Conservation (phyloP, 2,797 vertebrate species). For the Neostethus bicornis region DNA sequence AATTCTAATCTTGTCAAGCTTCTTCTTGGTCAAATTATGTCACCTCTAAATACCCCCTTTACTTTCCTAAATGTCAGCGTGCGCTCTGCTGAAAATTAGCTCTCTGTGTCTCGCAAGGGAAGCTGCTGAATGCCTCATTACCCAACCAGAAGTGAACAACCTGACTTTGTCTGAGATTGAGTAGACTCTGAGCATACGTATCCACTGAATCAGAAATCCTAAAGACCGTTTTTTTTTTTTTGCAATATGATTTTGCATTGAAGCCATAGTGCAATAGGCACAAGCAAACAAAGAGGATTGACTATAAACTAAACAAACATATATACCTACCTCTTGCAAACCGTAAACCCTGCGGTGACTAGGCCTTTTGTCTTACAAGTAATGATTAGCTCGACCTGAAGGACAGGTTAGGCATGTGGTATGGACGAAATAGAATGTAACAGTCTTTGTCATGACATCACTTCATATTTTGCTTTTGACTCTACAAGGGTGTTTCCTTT, state of each 20-base stretch:
- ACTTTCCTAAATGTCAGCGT: constrained; percentile 4
- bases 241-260: constrained; percentile 65
- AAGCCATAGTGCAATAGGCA: constrained; percentile 48
- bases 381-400: constrained; percentile 34
- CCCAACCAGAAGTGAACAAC: constrained; percentile 39
- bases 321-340: constrained; percentile 39
- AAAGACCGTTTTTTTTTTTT: constrained; percentile 61
- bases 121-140: constrained; percentile 54
- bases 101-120: constrained; percentile 41
- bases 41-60: constrained; percentile 11
- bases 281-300: constrained; percentile 43
- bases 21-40: not conserved
- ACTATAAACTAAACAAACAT: constrained; percentile 54
- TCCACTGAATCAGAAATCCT: constrained; percentile 50
- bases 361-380: constrained; percentile 35
- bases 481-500: too few species aligned
- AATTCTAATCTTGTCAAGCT: not conserved
- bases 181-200: constrained; percentile 54
- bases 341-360: constrained; percentile 25
- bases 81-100: constrained; percentile 35
- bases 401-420: constrained; percentile 1
- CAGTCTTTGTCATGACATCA: constrained; percentile 3
- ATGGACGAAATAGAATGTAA: not conserved
- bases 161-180: constrained; percentile 53
- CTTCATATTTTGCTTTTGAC: not conserved